A percentile compares a stretch with the other conserved stretches of the same genome.
phyloP scores from a whole-genome alignment of 2,113 vertebrate genomes.

The Zeus faber region DNA sequence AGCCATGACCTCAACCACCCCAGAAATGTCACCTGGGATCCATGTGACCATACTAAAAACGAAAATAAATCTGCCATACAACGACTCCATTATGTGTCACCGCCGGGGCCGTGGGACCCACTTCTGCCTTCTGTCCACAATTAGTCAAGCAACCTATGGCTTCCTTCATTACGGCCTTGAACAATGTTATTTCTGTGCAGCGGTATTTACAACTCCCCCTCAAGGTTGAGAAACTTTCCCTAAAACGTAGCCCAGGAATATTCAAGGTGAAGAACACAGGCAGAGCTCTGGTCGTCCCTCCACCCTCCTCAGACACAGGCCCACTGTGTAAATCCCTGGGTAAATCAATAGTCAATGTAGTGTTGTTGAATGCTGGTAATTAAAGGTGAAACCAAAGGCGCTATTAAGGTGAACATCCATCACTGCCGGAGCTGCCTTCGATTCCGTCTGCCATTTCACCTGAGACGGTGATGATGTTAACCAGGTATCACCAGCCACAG shows the following conservation, averaged over 20 bases:
- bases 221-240: too few relatives aligned
- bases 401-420: conserved; percentile 28
- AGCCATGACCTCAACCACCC: conserved; percentile 11
- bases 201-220: not conserved
- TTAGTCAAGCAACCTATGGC: not conserved
- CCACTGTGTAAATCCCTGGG: not conserved
- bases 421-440: not conserved
- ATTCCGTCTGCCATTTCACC: not conserved
- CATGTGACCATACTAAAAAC: not conserved
- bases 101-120: not conserved
- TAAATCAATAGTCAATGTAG: conserved; percentile 12
- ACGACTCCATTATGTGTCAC: not conserved
- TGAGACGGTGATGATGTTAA: conserved; percentile 24
- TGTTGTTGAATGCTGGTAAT: conserved; percentile 6
- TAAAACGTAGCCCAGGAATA: not conserved
- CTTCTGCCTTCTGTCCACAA: not conserved
- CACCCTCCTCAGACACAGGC: not conserved
- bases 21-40: conserved; percentile 16
- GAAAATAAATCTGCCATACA: not conserved
- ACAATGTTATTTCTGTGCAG: not conserved
- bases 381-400: conserved; percentile 16
- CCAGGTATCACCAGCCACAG: conserved; percentile 10
- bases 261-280: not conserved
- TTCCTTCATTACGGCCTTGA: not conserved
- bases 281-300: not conserved